Base-by-base conservation (phyloP, 2,113 vertebrate genomes). In the Scatophagus argus region DNA sequence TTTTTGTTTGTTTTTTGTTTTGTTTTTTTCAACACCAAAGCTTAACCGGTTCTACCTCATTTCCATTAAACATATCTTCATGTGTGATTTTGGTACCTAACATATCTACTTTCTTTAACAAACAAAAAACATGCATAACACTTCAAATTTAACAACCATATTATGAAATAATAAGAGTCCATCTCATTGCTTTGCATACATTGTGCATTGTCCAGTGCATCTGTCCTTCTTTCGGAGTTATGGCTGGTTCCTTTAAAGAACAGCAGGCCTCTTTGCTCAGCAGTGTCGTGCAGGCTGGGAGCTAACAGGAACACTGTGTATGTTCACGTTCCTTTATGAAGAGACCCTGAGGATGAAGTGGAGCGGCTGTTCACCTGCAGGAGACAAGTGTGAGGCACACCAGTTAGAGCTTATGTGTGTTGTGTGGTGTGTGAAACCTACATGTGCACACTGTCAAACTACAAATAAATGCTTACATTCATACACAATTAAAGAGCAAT, bases 321-420 rank as follows among this genome's bases (percentile, higher is more conserved):
- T 88, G 84, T 95, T 94, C 95, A 96, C 91, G 95, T 96, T 94
- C 95, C 96, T 95, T 97, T 97, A 90, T 94, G 95, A 86, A 96
- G 94, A 91, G 96, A 97, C 94, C 96, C 96, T 91, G 94, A 96
- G 90, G 94, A 96, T 77, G 93, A 86, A 62, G 95, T 82, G 84
- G 94, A 92, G 90, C 80, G 96, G 94, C 95, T 97, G 95, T 93
- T 96, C 78, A 85, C 87, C 94, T 95, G 91, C 73, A 86, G 66
- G 63, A 73, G 61, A 89, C 47, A 79, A 36, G 39, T 32, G 9
- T 32, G 55, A 74, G 9, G 7, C 21, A 56, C 38, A 66, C 0
- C 14, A 8, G 38, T 85, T 72, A 81, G 59, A 81, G 34, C 27
- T 16, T 2, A 55, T 19, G 41, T 60, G 29, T 65, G n/a, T 58